Evolutionary conservation across 2,888 invertebrate species (phyloP).

Genomic region (Agelastica alni): DNA sequence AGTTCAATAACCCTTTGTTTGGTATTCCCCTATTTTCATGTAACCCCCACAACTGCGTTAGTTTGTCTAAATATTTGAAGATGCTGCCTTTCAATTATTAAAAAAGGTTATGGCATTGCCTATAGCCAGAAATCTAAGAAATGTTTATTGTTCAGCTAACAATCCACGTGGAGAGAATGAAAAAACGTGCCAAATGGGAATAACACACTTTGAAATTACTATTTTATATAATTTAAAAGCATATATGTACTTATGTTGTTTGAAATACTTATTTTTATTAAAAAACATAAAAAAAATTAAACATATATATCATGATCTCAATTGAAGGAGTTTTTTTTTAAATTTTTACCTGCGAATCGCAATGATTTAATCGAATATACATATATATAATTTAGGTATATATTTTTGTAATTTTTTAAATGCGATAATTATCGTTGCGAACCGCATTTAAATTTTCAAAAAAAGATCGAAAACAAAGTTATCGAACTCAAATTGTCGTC

Average conservation of each 20-base stretch:
- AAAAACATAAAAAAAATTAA: background rate
- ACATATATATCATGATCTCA: constrained; percentile 25
- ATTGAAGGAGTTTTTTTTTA: constrained; percentile 11
- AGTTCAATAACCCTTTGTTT: no score
- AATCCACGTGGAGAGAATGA: background rate
- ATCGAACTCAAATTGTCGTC: no score
- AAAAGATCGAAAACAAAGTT: background rate
- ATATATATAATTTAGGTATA: constrained; percentile 18
- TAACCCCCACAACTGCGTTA: no score
- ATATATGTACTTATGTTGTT: constrained; percentile 32
- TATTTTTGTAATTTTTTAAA: constrained; percentile 27
- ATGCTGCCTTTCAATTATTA: no score
- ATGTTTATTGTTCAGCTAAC: no score
- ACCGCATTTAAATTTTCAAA: no score
- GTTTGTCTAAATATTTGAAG: no score
- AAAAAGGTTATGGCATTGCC: no score
- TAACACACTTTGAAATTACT: constrained; percentile 32
- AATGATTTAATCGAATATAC: constrained; percentile 6
- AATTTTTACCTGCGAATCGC: constrained; percentile 11
- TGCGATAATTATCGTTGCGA: constrained; percentile 14
- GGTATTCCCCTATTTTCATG: no score
- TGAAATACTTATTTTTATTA: constrained; percentile 15
- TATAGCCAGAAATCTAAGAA: no score
- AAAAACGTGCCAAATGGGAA: constrained; percentile 46
- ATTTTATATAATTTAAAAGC: constrained; percentile 23